These are phyloP conservation scores for Phoenicopterus ruber DNA, from an alignment of 2,113 vertebrate genomes.

Conservation along the genomic window DNA sequence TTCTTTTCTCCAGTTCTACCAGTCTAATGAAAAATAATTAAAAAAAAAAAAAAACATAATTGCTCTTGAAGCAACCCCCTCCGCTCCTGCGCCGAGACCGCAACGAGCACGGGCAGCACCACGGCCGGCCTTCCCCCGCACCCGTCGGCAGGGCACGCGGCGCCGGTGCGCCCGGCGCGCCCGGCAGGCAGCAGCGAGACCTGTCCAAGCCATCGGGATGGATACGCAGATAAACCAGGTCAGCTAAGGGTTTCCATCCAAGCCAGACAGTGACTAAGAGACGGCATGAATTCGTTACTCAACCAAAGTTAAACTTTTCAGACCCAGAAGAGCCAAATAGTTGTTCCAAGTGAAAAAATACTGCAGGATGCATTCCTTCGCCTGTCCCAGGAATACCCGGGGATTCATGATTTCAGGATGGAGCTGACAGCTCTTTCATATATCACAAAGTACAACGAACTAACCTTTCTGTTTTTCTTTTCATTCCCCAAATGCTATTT, in stretches of 20 bases:
- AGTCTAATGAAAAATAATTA: not conserved
- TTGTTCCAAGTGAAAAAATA: slow-evolving; percentile 23
- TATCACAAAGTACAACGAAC: slow-evolving; percentile 10
- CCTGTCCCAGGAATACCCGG: not conserved
- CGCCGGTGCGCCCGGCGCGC: not conserved
- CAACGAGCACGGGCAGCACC: not conserved
- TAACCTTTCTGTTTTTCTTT: slow-evolving; percentile 1
- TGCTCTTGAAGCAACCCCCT: not conserved
- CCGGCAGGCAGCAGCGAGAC: not conserved
- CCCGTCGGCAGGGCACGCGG: fast-evolving
- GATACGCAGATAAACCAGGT: slow-evolving; percentile 3
- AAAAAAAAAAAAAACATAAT: not conserved
- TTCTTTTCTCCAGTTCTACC: not conserved
- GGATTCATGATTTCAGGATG: slow-evolving; percentile 5
- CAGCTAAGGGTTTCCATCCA: slow-evolving; percentile 25
- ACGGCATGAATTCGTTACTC: slow-evolving; percentile 15
- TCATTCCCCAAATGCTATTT: not conserved
- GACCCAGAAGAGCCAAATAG: slow-evolving; percentile 5
- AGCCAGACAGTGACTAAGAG: slow-evolving; percentile 51
- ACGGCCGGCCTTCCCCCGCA: fast-evolving
- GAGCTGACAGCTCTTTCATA: slow-evolving; percentile 12
- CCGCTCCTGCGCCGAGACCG: fast-evolving
- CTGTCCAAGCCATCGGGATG: not conserved
- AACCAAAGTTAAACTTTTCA: not conserved
- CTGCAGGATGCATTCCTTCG: not conserved